Percentiles rank a stretch among this genome's conserved stretches.
These are phyloP conservation scores for Haplochromis vanheusdeni DNA, from an alignment of 2,113 vertebrate species.

Conservation along the genomic window DNA sequence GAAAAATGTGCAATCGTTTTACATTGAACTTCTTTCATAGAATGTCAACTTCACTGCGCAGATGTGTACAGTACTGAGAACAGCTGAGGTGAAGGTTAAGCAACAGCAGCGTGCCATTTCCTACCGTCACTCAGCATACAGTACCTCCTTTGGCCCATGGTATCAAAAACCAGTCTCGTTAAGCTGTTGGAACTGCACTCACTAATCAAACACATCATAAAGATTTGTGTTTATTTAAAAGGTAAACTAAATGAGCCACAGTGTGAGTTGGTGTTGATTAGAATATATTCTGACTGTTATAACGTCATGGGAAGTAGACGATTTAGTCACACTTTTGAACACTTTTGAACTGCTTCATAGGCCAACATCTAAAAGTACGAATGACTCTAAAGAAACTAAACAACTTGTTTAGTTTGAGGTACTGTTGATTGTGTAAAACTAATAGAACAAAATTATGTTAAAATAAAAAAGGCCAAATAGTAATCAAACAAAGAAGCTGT, in stretches of 20 bases:
- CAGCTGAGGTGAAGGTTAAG: not conserved
- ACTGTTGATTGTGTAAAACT: not conserved
- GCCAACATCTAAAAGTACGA: not conserved
- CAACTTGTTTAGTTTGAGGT: not conserved
- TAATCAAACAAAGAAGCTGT: not conserved
- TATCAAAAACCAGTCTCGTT: not conserved
- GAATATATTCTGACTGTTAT: not conserved
- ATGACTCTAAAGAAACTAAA: not conserved
- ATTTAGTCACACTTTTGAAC: not conserved
- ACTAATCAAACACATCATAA: not conserved
- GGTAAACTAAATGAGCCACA: not conserved
- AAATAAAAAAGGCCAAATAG: accelerated
- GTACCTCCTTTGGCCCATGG: not conserved
- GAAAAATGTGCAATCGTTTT: not conserved
- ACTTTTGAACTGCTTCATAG: not conserved
- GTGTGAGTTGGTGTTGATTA: not conserved
- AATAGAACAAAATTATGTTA: not conserved
- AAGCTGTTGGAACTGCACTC: not conserved
- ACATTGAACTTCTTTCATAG: not conserved
- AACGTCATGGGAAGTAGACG: accelerated
- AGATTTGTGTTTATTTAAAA: not conserved
- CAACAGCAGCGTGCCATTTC: not conserved
- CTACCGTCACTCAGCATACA: not conserved
- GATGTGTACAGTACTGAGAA: not conserved
- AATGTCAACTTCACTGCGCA: not conserved